phyloP scores from a whole-genome alignment of 2,797 vertebrate genomes.

The Argentina silus region DNA sequence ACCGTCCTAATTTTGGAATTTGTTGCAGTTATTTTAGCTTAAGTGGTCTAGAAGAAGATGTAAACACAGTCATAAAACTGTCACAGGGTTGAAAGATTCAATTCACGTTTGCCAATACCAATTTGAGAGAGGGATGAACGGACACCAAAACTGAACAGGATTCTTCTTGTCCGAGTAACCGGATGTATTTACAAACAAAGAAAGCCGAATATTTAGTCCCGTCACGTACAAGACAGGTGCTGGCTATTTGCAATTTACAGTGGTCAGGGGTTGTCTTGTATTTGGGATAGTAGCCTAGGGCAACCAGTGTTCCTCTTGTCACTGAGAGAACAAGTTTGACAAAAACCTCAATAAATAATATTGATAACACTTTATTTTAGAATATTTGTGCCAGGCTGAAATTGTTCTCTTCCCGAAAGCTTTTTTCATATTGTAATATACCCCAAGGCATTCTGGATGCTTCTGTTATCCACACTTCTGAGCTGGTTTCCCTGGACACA shows the following conservation, averaged over 20 bases:
- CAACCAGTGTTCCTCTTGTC: slow-evolving; percentile 35
- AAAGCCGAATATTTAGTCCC: slow-evolving; percentile 71
- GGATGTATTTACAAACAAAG: slow-evolving; percentile 78
- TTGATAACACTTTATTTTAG: too few relatives aligned
- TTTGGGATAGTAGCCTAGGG: slow-evolving; percentile 63
- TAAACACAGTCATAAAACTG: too few relatives aligned
- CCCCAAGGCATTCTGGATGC: too few relatives aligned
- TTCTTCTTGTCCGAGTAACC: slow-evolving; percentile 67
- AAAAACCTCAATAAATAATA: slow-evolving; percentile 14
- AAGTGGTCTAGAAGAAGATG: background rate
- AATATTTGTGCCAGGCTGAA: slow-evolving; percentile 27
- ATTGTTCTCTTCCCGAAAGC: slow-evolving; percentile 18
- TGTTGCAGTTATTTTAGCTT: background rate
- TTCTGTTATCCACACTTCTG: too few relatives aligned
- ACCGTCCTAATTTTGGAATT: background rate
- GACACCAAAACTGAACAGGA: slow-evolving; percentile 47
- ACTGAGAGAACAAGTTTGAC: slow-evolving; percentile 37
- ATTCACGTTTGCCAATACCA: slow-evolving; percentile 46
- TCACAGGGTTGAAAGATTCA: slow-evolving; percentile 28
- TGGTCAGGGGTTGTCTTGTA: slow-evolving; percentile 54
- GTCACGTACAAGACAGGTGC: slow-evolving; percentile 75
- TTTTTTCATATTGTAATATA: too few relatives aligned
- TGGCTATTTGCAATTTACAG: slow-evolving; percentile 63
- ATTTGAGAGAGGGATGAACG: background rate
- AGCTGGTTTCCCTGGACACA: too few relatives aligned